phyloP scores from a whole-genome alignment of 2,888 invertebrate genomes.

The Drepana falcataria region DNA sequence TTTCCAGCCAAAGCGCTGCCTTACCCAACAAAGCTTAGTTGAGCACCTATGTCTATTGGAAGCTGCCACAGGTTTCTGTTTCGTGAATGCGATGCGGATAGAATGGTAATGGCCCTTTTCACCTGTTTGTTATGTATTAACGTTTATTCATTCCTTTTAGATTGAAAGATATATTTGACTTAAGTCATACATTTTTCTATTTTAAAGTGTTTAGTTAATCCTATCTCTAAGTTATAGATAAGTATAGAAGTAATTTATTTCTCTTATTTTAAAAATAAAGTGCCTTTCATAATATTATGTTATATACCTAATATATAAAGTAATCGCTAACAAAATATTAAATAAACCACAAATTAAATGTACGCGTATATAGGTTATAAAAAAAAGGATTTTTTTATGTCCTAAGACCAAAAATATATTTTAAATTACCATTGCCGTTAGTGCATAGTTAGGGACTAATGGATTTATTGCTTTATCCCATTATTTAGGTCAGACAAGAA shows the following conservation, averaged over 20 bases:
- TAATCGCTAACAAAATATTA: slow-evolving; percentile 5
- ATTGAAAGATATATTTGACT: neutral
- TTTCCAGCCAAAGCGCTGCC: slow-evolving; percentile 48
- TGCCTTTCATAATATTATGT: slow-evolving; percentile 43
- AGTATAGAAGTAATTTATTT: slow-evolving; percentile 45
- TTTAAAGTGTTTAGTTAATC: slow-evolving; percentile 2
- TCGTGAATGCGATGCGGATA: neutral
- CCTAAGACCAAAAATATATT: neutral
- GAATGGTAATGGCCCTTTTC: neutral
- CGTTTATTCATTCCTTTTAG: slow-evolving; percentile 7
- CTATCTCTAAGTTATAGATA: slow-evolving; percentile 27
- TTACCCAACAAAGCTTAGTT: slow-evolving; percentile 10
- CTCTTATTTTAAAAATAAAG: slow-evolving; percentile 43
- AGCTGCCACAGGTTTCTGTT: neutral
- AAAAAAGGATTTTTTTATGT: neutral
- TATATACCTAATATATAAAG: slow-evolving; percentile 15
- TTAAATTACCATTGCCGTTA: neutral
- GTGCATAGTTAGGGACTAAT: neutral
- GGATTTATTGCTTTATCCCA: neutral
- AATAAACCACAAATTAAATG: neutral
- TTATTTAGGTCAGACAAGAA: too few relatives aligned
- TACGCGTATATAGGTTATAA: neutral
- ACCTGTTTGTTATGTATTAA: slow-evolving; percentile 1
- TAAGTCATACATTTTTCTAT: neutral
- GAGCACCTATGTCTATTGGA: slow-evolving; percentile 4